Evolutionary conservation across 2,113 vertebrate genomes (phyloP).

Genomic region (Ochotona curzoniae): DNA sequence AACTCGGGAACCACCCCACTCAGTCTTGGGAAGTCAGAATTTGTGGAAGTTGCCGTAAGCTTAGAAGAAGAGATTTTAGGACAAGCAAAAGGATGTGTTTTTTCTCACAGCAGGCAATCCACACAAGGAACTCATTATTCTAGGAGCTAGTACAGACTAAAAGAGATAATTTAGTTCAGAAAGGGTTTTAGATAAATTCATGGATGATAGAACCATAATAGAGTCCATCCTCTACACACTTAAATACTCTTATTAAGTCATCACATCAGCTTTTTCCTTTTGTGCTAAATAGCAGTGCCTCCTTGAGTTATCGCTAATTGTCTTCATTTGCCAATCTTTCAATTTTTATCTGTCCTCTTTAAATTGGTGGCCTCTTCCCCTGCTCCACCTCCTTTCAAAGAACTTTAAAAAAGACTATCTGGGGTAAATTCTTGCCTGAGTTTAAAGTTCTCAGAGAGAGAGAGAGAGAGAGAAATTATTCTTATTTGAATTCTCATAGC

Average conservation of each 20-base stretch:
- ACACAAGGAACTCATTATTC: constrained; percentile 62
- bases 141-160: constrained; percentile 53
- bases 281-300: constrained; percentile 62
- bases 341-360: constrained; percentile 50
- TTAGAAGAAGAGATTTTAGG: constrained; percentile 50
- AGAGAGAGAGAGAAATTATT: not conserved
- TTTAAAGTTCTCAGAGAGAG: constrained; percentile 3
- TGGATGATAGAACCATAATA: constrained; percentile 64
- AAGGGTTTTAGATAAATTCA: constrained; percentile 70
- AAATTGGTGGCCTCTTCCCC: not conserved
- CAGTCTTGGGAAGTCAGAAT: constrained; percentile 20
- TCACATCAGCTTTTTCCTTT: constrained; percentile 57
- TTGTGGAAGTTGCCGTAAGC: not conserved
- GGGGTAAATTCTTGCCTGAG: not conserved
- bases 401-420: constrained; percentile 34
- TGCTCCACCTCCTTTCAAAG: not conserved
- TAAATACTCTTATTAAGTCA: constrained; percentile 74
- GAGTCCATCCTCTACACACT: constrained; percentile 45
- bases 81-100: constrained; percentile 50
- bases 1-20: not conserved
- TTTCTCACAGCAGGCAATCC: constrained; percentile 50
- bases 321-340: constrained; percentile 60
- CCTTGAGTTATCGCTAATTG: constrained; percentile 3
- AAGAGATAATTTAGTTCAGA: constrained; percentile 67
- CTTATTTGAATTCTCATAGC: not conserved